Base-by-base conservation (phyloP, 92 coral and sea anemone genomes). In the Virgularia gustaviana region DNA sequence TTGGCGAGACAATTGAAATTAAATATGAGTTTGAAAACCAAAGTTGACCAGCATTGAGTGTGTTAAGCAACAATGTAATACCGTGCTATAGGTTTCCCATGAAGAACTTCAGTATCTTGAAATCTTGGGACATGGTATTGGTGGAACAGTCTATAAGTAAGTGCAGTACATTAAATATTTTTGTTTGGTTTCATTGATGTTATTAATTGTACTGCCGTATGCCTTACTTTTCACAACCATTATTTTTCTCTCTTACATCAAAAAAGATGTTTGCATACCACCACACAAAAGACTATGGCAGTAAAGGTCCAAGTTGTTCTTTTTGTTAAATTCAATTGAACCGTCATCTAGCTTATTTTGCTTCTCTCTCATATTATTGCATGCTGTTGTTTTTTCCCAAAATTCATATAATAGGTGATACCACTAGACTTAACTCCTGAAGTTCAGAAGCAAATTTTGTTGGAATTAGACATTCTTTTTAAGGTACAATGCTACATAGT, bases 121-220 rank as follows among this genome's bases (percentile, higher is more conserved):
- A 60, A 92, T 92, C 23, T 78, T 92, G 49, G 98, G 98, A 12
- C 96, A 92, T 78, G 98, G 98, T 16, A 92, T 86, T 79, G 98
- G 98, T 49, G 98, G 98, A 5, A 92, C 98, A 36, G 98, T 92
- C 7, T 92, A 92, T 63, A 90, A 90, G 98, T 92, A 59, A 41
- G 23, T 75, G n/a, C 51, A 22, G 64, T 57, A 25, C 13, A 57
- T 7, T 24, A 24, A 5, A 25, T 57, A 25, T n/a, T n/a, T n/a
- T n/a, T n/a, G n/a, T n/a, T n/a, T n/a, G n/a, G n/a, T n/a, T n/a
- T n/a, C n/a, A n/a, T n/a, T 19, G 0, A 20, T 58, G 3, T 1
- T 30, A 27, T 10, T 36, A 11, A 59, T 59, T 13, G 52, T 42
- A 29, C 11, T 10, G 22, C 16, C 13, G 31, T 36, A 9, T 24